A percentile compares a stretch with the other conserved stretches of the same genome.
phyloP scores from a whole-genome alignment of 2,888 invertebrate species.

The Nomada goodeniana region DNA sequence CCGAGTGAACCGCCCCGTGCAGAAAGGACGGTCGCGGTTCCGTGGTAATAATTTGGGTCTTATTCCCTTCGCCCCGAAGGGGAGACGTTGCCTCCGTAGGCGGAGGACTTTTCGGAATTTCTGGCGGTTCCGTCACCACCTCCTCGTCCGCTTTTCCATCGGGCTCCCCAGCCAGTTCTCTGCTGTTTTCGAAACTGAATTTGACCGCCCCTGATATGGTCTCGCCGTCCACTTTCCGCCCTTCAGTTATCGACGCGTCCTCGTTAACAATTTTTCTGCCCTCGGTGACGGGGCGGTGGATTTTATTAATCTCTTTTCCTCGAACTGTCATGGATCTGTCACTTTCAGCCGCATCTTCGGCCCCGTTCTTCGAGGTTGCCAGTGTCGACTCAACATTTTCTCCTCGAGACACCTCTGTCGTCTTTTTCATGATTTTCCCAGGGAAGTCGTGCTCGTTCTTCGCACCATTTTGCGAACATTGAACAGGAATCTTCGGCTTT shows the following conservation, averaged over 20 bases:
- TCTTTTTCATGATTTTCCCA: conserved; percentile 35
- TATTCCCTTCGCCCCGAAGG: conserved; percentile 37
- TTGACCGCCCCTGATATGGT: conserved; percentile 63
- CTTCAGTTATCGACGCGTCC: conserved; percentile 44
- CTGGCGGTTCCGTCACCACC: conserved; percentile 88
- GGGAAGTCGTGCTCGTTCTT: conserved; percentile 45
- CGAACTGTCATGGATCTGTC: conserved; percentile 53
- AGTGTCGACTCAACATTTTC: conserved; percentile 71
- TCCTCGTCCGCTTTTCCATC: conserved; percentile 95
- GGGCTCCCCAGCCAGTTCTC: conserved; percentile 93
- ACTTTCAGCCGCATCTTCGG: conserved; percentile 71
- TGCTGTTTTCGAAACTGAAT: conserved; percentile 86
- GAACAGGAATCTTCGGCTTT: conserved; percentile 71
- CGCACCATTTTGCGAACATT: conserved; percentile 35
- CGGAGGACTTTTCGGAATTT: conserved; percentile 89
- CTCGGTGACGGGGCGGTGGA: conserved; percentile 33
- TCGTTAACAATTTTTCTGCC: conserved; percentile 52
- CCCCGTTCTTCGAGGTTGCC: conserved; percentile 82
- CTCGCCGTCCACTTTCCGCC: conserved; percentile 76
- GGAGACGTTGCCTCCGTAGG: conserved; percentile 83
- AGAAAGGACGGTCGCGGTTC: conserved; percentile 89
- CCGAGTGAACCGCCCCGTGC: conserved; percentile 87
- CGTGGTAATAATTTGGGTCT: conserved; percentile 75
- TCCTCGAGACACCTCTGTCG: conserved; percentile 18
- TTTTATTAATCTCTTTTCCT: conserved; percentile 67